A percentile compares a stretch with the other conserved stretches of the same genome.
Conservation (phyloP, 2,888 invertebrate genomes). For the Mythimna albipuncta region DNA sequence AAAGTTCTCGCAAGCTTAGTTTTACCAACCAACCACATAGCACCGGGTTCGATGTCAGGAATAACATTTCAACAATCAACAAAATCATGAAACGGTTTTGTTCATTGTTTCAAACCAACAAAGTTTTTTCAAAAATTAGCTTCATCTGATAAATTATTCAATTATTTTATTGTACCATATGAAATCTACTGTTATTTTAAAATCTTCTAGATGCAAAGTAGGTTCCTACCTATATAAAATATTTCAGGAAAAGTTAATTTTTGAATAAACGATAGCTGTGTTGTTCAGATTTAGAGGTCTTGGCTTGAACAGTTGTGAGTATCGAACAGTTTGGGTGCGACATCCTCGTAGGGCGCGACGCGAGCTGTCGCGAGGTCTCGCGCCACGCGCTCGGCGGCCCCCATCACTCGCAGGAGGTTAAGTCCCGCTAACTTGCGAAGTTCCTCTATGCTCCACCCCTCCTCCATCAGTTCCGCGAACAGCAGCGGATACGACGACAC, state of each 20-base stretch:
- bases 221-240: slow-evolving; percentile 16
- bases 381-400: slow-evolving; percentile 93
- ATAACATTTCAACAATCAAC: slow-evolving; percentile 26
- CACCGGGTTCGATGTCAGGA: slow-evolving; percentile 47
- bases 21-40: slow-evolving; percentile 1
- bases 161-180: slow-evolving; percentile 11
- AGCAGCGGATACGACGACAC: slow-evolving; percentile 95
- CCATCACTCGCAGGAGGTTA: slow-evolving; percentile 94
- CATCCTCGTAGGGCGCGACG: slow-evolving; percentile 94
- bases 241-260: slow-evolving; percentile 27
- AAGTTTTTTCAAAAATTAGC: slow-evolving; percentile 42
- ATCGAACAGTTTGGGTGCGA: slow-evolving; percentile 90
- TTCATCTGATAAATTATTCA: slow-evolving; percentile 27
- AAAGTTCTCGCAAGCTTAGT: neutral
- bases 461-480: slow-evolving; percentile 94
- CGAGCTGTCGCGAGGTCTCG: slow-evolving; percentile 93
- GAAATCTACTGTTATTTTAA: slow-evolving; percentile 33
- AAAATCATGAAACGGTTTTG: slow-evolving; percentile 6
- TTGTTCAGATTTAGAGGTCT: slow-evolving; percentile 81
- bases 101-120: slow-evolving; percentile 2
- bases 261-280: slow-evolving; percentile 18
- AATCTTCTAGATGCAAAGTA: slow-evolving; percentile 16
- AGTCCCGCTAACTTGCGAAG: slow-evolving; percentile 94
- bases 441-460: slow-evolving; percentile 95
- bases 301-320: slow-evolving; percentile 92